Evolutionary conservation across 2,113 vertebrate species (phyloP), one percentile per base, ranked within the genome.

Genomic region (Ophiodon elongatus): DNA sequence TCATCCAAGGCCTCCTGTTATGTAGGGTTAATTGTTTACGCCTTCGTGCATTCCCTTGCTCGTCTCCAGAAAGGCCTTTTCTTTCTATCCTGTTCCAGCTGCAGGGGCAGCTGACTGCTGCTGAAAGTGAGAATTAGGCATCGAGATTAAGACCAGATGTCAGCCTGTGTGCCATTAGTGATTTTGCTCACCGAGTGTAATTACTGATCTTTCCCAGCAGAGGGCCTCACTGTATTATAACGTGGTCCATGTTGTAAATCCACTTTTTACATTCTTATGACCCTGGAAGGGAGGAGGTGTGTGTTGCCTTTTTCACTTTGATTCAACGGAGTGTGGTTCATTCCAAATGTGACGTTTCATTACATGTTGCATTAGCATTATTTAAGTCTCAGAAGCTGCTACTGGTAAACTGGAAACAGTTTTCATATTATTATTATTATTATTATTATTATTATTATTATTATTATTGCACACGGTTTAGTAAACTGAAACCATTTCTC

Each of bases 141-240:
- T 54, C 71, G 39, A 85, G 75, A 92, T 88, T 52, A 33, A 63
- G 69, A 84, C 73, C 89, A 92, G 87, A 92, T 85, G 88, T 84
- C 71, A 79, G 76, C 33, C 54, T 66, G 41, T 4, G 14, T 66
- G 17, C 47, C 29, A 31, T 65, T 52, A 74, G 52, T 45, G 27
- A 17, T 13, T 66, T 71, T 25, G 5, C 17, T 14, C 15, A 43
- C 39, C 3, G 8, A 5, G 29, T 89, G 84, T 76, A 74, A n/a
- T 82, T 59, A 17, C 25, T 39, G 0, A 6, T 66, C 68, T 59
- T 10, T 0, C 3, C 75, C 93, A 87, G 73, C 47, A 92, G 93
- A 88, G 81, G 88, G 88, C 77, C 17, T 25, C 27, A 73, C 23
- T 64, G 80, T 11, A 71, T 29, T 59, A 69, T 41, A 43, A 33